A percentile compares a stretch with the other conserved stretches of the same genome.
phyloP scores from a whole-genome alignment of 2,797 vertebrate genomes.

The Nannoperca australis region DNA sequence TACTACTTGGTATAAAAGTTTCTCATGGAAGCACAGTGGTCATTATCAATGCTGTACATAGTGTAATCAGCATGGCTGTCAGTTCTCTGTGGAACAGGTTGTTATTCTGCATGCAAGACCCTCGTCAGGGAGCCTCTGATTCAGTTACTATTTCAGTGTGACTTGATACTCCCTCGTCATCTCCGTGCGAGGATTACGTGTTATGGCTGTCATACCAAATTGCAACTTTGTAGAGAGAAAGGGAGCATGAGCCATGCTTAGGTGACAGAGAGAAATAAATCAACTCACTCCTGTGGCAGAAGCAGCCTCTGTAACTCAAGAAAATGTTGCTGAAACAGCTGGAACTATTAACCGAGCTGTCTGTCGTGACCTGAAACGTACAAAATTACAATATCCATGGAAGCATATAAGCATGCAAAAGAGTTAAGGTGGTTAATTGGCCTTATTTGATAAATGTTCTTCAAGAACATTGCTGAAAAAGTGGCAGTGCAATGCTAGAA shows the following conservation, averaged over 20 bases:
- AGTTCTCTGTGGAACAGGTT: constrained; percentile 4
- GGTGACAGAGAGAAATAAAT: constrained; percentile 48
- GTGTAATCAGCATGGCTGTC: constrained; percentile 11
- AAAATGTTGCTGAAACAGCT: constrained; percentile 46
- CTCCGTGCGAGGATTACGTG: constrained; percentile 37
- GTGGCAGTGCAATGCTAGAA: neutral
- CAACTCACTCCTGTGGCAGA: constrained; percentile 27
- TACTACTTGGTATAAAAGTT: neutral
- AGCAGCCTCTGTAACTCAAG: constrained; percentile 18
- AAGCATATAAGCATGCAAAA: neutral
- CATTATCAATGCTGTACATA: neutral
- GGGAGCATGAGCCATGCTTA: constrained; percentile 38
- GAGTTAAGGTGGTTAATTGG: neutral
- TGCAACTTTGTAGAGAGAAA: constrained; percentile 55
- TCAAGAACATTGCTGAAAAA: neutral
- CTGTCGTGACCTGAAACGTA: constrained; percentile 6
- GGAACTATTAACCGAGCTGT: constrained; percentile 21
- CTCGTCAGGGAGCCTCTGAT: constrained; percentile 37
- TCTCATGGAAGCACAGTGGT: constrained; percentile 3
- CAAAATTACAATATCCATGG: neutral
- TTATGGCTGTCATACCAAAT: constrained; percentile 64
- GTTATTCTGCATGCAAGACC: constrained; percentile 25
- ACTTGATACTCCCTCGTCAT: constrained; percentile 58
- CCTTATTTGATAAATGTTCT: neutral
- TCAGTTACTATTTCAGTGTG: constrained; percentile 46